A percentile compares a stretch with the other conserved stretches of the same genome.
Conservation (phyloP, 2,113 vertebrate genomes). For the Paralichthys olivaceus region DNA sequence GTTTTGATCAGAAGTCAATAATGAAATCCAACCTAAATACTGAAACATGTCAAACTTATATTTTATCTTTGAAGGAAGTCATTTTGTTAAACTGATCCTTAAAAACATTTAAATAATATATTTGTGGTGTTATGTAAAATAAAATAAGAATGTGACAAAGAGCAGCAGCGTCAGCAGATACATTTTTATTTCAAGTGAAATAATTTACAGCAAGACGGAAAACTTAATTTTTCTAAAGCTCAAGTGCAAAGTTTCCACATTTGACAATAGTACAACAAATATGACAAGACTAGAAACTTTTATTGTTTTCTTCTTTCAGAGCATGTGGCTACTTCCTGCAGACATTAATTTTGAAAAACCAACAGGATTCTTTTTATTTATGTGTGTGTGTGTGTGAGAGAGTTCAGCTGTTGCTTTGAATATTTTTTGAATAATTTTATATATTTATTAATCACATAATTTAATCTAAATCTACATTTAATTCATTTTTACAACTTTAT, state of each 20-base stretch:
- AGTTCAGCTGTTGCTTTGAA: neutral
- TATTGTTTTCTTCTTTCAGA: neutral
- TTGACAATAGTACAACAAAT: neutral
- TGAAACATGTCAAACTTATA: no score
- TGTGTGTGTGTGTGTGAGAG: neutral
- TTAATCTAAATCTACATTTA: constrained; percentile 28
- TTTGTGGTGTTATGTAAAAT: no score
- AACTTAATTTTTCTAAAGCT: neutral
- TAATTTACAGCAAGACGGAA: neutral
- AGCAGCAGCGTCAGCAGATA: no score
- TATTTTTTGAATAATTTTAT: no score
- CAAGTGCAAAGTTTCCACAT: constrained; percentile 1
- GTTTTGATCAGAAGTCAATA: no score
- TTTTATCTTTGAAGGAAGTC: no score
- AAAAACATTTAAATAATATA: no score
- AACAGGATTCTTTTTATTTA: neutral
- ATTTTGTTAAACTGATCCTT: no score
- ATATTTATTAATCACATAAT: constrained; percentile 13
- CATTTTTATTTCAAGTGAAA: neutral
- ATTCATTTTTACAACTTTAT: constrained; percentile 60
- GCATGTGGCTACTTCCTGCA: neutral
- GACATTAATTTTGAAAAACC: constrained; percentile 29
- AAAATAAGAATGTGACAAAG: no score
- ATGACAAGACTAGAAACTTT: neutral
- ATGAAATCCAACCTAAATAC: no score